phyloP scores from a whole-genome alignment of 1,140 invertebrate species.

The Diuraphis noxia region DNA sequence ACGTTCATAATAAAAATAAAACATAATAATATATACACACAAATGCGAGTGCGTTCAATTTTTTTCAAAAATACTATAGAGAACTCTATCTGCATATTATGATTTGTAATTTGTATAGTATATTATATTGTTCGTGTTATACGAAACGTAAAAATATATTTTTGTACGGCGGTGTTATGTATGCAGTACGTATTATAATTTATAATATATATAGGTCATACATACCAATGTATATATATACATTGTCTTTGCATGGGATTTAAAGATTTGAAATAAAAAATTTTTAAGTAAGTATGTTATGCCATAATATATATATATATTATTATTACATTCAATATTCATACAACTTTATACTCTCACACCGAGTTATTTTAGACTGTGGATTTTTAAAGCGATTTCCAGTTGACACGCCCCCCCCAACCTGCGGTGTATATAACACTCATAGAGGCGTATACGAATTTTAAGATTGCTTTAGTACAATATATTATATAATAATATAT shows the following conservation, averaged over 20 bases:
- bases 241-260: neutral
- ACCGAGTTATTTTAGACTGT: neutral
- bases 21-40: neutral
- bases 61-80: neutral
- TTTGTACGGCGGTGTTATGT: neutral
- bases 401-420: neutral
- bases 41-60: neutral
- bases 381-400: neutral
- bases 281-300: neutral
- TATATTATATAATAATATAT: neutral
- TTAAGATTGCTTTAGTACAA: constrained; percentile 1
- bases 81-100: neutral
- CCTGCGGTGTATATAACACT: neutral
- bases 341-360: neutral
- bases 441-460: neutral
- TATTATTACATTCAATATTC: neutral
- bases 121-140: too few relatives aligned
- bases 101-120: neutral
- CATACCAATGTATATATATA: too few relatives aligned
- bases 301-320: neutral
- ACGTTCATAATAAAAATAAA: neutral
- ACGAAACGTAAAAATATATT: too few relatives aligned
- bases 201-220: neutral
- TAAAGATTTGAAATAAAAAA: neutral
- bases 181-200: neutral